These are phyloP conservation scores for Dynastes tityus DNA, from an alignment of 2,888 invertebrate species.

Conservation along the genomic window DNA sequence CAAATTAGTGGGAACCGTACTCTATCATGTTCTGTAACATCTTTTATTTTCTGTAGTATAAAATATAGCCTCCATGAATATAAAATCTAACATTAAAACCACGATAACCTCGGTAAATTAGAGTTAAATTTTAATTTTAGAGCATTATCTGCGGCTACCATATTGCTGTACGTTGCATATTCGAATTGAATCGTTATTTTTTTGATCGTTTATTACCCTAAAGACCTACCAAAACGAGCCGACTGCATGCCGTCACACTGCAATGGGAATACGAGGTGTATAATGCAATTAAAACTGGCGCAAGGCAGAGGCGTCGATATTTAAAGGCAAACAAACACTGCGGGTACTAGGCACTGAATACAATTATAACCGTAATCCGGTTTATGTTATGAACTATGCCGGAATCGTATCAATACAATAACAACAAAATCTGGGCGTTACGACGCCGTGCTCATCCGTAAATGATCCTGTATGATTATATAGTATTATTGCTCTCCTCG, in stretches of 20 bases:
- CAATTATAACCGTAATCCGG: slow-evolving; percentile 28
- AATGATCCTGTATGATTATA: slow-evolving; percentile 16
- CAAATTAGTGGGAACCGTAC: no score
- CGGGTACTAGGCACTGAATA: slow-evolving; percentile 18
- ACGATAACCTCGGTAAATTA: neutral
- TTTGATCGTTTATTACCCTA: neutral
- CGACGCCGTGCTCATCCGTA: slow-evolving; percentile 2
- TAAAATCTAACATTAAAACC: neutral
- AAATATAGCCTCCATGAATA: neutral
- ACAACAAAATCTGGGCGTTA: neutral
- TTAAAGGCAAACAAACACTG: slow-evolving; percentile 13
- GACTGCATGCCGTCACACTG: neutral
- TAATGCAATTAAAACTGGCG: slow-evolving; percentile 20
- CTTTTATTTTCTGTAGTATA: no score
- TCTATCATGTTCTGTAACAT: no score
- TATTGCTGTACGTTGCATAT: neutral
- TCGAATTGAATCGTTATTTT: neutral
- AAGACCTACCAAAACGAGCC: slow-evolving; percentile 9
- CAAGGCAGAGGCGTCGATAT: slow-evolving; percentile 16
- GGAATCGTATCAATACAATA: neutral
- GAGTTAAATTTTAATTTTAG: slow-evolving; percentile 9
- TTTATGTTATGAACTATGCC: slow-evolving; percentile 17
- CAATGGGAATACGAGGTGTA: neutral
- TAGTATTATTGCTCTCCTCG: neutral
- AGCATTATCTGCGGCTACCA: neutral